Conservation (phyloP, 1,140 invertebrate species). For the Drosophila punjabiensis region DNA sequence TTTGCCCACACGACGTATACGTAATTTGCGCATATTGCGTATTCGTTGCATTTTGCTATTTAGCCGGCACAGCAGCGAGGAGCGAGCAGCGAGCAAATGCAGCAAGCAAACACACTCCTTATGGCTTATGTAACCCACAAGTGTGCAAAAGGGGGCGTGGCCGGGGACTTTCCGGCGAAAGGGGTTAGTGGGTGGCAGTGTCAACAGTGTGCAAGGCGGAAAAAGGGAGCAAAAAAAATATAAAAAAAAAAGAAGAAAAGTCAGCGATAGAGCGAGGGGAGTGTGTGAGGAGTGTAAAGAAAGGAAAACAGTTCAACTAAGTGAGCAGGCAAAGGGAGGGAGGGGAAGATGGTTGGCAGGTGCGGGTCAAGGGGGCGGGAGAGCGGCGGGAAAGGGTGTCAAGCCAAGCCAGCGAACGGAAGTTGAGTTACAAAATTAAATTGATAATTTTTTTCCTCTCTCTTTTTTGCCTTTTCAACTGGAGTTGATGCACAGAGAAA, state of each 20-base stretch:
- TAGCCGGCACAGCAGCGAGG: conserved; percentile 60
- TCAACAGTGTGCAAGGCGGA: conserved; percentile 79
- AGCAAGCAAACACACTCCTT: conserved; percentile 44
- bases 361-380: conserved; percentile 1
- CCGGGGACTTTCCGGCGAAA: neutral
- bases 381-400: conserved; percentile 25
- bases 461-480: conserved; percentile 28
- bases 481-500: conserved; percentile 4
- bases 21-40: conserved; percentile 82
- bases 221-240: conserved; percentile 56
- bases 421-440: conserved; percentile 84
- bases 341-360: neutral
- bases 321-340: conserved; percentile 17
- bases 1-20: conserved; percentile 66
- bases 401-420: conserved; percentile 63
- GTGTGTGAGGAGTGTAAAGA: conserved; percentile 29
- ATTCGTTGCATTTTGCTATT: conserved; percentile 71
- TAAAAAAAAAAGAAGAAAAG: conserved; percentile 11
- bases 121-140: conserved; percentile 70
- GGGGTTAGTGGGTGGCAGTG: conserved; percentile 44
- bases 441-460: conserved; percentile 72
- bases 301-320: conserved; percentile 66
- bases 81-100: conserved; percentile 55
- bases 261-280: neutral
- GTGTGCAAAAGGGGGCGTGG: conserved; percentile 17